phyloP scores from a whole-genome alignment of 2,888 invertebrate species.

The Leptopilina syphax region DNA sequence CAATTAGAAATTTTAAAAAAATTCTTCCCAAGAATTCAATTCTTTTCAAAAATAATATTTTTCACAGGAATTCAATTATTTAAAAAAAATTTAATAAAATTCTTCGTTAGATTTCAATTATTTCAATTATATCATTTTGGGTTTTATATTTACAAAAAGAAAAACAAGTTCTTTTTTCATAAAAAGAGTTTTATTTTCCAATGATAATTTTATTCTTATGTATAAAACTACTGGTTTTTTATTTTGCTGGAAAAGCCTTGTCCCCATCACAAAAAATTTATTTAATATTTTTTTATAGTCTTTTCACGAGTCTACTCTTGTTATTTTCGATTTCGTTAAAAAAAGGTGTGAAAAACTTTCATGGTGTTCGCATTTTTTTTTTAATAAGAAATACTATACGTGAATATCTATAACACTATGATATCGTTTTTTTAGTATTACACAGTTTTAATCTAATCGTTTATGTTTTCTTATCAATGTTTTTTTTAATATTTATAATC shows the following conservation, averaged over 20 bases:
- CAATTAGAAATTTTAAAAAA: no score
- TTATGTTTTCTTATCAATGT: slow-evolving; percentile 47
- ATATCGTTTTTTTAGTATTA: slow-evolving; percentile 65
- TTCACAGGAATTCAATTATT: no score
- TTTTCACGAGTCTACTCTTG: slow-evolving; percentile 44
- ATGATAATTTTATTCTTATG: slow-evolving; percentile 68
- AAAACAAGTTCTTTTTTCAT: slow-evolving; percentile 55
- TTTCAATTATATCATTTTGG: no score
- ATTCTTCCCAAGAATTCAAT: no score
- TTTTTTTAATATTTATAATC: slow-evolving; percentile 58
- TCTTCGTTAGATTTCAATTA: no score
- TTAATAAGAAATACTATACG: slow-evolving; percentile 63
- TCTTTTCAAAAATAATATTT: no score
- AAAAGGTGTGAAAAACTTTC: slow-evolving; percentile 45
- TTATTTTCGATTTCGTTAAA: slow-evolving; percentile 43
- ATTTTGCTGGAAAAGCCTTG: slow-evolving; percentile 60
- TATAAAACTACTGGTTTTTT: slow-evolving; percentile 71
- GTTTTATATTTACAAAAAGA: not conserved
- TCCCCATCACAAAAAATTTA: slow-evolving; percentile 44
- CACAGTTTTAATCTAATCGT: slow-evolving; percentile 58
- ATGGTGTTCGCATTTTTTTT: slow-evolving; percentile 49
- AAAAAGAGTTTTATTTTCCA: slow-evolving; percentile 71
- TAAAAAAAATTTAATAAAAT: no score
- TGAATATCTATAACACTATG: slow-evolving; percentile 59
- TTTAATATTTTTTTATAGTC: slow-evolving; percentile 56